Conservation (phyloP, 2,113 vertebrate genomes). For the Proterorhinus semilunaris region DNA sequence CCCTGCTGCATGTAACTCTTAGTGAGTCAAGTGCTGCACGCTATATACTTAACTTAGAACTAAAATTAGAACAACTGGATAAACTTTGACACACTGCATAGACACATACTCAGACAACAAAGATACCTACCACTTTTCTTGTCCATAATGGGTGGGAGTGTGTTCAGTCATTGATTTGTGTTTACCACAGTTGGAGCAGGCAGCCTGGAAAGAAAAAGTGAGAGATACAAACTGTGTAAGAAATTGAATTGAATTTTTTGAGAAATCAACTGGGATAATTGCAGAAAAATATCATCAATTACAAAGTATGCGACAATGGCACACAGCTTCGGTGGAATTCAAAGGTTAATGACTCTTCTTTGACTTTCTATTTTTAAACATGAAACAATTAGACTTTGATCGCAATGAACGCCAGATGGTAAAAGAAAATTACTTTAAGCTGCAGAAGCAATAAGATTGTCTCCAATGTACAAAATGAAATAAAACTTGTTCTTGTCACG, state of each 20-base stretch:
- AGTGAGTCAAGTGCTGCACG: background rate
- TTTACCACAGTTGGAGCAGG: slow-evolving; percentile 56
- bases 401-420: background rate
- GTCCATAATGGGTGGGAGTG: slow-evolving; percentile 83
- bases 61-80: background rate
- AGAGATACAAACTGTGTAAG: background rate
- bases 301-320: background rate
- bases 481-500: background rate
- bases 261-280: background rate
- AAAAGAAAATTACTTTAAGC: background rate
- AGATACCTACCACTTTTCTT: slow-evolving; percentile 85
- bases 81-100: slow-evolving; percentile 7
- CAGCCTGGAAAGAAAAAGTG: background rate
- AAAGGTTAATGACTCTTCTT: no score
- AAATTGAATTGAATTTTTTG: background rate
- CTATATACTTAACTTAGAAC: no score
- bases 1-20: background rate
- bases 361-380: no score
- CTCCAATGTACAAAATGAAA: background rate
- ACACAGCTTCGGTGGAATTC: background rate
- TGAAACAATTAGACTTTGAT: background rate
- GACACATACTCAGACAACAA: background rate
- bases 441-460: background rate
- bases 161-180: slow-evolving; percentile 75
- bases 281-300: background rate